A percentile compares a stretch with the other conserved stretches of the same genome.
Evolutionary conservation across 2,888 invertebrate species (phyloP).

Genomic region (Drosophila imparisetae): DNA sequence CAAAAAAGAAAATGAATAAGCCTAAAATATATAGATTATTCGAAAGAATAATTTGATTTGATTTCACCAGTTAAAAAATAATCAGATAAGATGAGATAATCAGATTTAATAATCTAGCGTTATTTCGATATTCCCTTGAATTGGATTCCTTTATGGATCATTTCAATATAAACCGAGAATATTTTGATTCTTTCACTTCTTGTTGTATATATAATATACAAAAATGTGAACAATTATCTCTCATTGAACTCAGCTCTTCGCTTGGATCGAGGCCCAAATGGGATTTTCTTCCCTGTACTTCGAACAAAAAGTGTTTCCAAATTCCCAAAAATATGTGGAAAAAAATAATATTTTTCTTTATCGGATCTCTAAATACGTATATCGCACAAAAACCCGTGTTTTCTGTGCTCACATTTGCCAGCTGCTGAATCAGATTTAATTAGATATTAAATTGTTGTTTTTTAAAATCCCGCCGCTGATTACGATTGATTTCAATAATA

Average conservation of each 20-base stretch:
- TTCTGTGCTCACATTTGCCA: background rate
- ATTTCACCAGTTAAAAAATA: background rate
- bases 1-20: background rate
- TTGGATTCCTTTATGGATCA: background rate
- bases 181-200: background rate
- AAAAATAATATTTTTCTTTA: background rate
- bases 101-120: background rate
- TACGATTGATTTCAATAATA: conserved; percentile 1
- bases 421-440: background rate
- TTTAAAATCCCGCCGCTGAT: background rate
- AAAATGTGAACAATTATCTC: background rate
- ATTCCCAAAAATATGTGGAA: background rate
- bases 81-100: too few species aligned
- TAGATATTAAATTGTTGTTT: background rate
- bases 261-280: background rate
- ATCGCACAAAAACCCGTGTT: background rate
- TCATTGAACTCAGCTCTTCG: background rate
- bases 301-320: background rate
- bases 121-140: background rate
- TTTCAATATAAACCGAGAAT: background rate
- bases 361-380: background rate
- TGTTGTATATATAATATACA: background rate
- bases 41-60: background rate
- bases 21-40: background rate
- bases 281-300: background rate